A percentile compares a stretch with the other conserved stretches of the same genome.
Conservation (phyloP, 2,113 vertebrate species). For the Hiodon alosoides region DNA sequence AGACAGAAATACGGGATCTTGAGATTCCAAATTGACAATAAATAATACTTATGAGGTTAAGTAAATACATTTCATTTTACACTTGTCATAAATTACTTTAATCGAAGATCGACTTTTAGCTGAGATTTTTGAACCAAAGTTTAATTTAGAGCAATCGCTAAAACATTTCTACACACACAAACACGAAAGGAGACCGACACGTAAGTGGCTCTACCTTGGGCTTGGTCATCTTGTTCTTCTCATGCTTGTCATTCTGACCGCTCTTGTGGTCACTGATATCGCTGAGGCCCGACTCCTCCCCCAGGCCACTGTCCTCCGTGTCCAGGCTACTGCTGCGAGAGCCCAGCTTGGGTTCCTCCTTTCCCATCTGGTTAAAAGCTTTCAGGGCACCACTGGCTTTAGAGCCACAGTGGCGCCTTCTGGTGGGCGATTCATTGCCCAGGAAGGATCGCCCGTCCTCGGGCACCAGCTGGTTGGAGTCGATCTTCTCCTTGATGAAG, state of each 20-base stretch:
- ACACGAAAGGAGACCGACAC: too few relatives aligned
- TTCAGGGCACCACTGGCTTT: slow-evolving; percentile 15
- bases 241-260: slow-evolving; percentile 23
- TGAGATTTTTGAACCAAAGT: not conserved
- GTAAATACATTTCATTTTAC: not conserved
- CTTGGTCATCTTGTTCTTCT: slow-evolving; percentile 37
- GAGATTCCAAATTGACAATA: too few relatives aligned
- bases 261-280: slow-evolving; percentile 43
- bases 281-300: slow-evolving; percentile 51
- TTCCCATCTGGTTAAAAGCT: slow-evolving; percentile 25
- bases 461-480: slow-evolving; percentile 43
- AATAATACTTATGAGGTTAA: too few relatives aligned
- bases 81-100: not conserved
- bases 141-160: not conserved
- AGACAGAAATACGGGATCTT: too few relatives aligned
- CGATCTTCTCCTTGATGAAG: slow-evolving; percentile 52
- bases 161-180: not conserved
- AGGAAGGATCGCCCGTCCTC: slow-evolving; percentile 45
- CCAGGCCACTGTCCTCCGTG: slow-evolving; percentile 61
- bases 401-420: slow-evolving; percentile 45
- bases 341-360: slow-evolving; percentile 45
- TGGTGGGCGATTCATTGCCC: slow-evolving; percentile 60
- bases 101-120: too few relatives aligned
- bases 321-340: slow-evolving; percentile 59
- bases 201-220: slow-evolving; percentile 50